phyloP scores from a whole-genome alignment of 2,888 invertebrate genomes.

The Chelonus formosanus region DNA sequence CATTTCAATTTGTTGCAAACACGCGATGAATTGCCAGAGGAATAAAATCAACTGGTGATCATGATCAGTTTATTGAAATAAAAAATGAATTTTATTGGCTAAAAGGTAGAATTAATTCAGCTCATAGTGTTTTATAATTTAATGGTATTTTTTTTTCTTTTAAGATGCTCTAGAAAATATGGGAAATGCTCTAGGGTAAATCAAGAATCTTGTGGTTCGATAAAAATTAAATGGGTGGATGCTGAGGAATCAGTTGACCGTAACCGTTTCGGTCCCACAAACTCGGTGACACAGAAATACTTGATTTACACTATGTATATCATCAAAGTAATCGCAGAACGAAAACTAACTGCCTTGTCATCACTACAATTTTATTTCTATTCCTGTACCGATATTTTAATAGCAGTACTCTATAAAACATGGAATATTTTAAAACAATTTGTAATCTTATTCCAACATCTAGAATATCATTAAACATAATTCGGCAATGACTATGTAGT shows the following conservation, averaged over 20 bases:
- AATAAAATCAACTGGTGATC: too few species aligned
- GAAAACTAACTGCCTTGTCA: slow-evolving; percentile 32
- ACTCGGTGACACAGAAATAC: slow-evolving; percentile 48
- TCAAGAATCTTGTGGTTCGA: background rate
- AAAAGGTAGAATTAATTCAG: too few species aligned
- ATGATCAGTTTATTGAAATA: too few species aligned
- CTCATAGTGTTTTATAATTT: too few species aligned
- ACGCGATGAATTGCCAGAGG: too few species aligned
- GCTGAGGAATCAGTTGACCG: slow-evolving; percentile 43
- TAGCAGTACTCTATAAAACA: background rate
- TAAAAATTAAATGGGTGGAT: slow-evolving; percentile 43
- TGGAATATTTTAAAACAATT: too few species aligned
- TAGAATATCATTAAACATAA: too few species aligned
- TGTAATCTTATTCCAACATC: too few species aligned
- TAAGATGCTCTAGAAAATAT: too few species aligned
- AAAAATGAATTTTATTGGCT: too few species aligned
- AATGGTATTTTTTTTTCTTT: too few species aligned
- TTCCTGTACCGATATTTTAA: slow-evolving; percentile 1
- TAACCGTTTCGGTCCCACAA: slow-evolving; percentile 44
- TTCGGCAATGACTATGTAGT: background rate
- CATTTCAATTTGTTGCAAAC: too few species aligned
- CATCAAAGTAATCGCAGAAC: slow-evolving; percentile 41
- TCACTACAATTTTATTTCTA: slow-evolving; percentile 5
- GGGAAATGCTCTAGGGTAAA: background rate
- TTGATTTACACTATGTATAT: slow-evolving; percentile 27